These are phyloP conservation scores for Psittacula derbiana DNA, from an alignment of 2,797 vertebrate genomes.

Conservation along the genomic window DNA sequence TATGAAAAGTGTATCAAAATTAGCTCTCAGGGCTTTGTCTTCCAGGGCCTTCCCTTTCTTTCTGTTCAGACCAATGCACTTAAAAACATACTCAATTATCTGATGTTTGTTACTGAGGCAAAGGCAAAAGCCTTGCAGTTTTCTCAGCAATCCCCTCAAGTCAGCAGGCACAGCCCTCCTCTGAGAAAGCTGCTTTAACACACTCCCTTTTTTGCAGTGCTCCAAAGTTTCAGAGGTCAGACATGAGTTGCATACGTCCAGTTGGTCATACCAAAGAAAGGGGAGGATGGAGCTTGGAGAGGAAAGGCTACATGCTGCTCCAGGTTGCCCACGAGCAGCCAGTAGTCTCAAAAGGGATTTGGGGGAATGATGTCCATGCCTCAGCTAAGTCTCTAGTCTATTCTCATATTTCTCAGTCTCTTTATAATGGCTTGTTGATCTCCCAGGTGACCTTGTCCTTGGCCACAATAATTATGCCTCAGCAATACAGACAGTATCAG, in stretches of 20 bases:
- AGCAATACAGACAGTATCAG: not conserved
- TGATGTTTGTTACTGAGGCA: not conserved
- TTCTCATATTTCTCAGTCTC: not conserved
- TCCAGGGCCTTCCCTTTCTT: not conserved
- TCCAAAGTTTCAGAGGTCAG: not conserved
- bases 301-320: fast-evolving
- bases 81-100: not conserved
- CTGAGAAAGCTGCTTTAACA: not conserved
- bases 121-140: not conserved
- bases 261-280: not conserved
- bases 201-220: not conserved
- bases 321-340: not conserved
- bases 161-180: not conserved
- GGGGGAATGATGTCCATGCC: not conserved
- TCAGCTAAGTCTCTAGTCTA: not conserved
- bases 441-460: not conserved
- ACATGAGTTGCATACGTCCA: fast-evolving
- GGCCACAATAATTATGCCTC: not conserved
- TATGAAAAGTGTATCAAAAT: constrained; percentile 35
- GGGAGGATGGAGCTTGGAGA: not conserved
- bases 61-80: not conserved
- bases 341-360: not conserved
- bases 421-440: not conserved
- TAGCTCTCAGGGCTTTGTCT: constrained; percentile 16
- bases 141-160: not conserved